Conservation (phyloP, 2,797 vertebrate genomes). For the Macrochelys suwanniensis region DNA sequence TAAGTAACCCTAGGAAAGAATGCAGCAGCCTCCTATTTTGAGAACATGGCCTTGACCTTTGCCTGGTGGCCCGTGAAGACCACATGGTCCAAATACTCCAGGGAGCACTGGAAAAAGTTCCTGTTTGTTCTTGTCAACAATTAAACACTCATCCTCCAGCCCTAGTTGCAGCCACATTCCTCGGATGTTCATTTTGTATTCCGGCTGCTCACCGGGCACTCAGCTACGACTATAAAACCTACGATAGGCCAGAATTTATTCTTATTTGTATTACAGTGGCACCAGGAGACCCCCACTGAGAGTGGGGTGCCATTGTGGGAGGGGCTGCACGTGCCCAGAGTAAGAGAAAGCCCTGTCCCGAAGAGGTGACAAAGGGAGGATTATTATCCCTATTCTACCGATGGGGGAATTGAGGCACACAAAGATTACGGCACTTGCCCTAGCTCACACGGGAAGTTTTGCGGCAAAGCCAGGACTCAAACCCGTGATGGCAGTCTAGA, state of each 20-base stretch:
- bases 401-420: too few species aligned
- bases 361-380: too few species aligned
- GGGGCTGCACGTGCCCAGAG: not conserved
- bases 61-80: not conserved
- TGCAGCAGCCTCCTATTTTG: conserved; percentile 36
- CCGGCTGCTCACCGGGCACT: not conserved
- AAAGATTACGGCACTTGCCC: too few species aligned
- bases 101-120: not conserved
- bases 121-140: accelerated
- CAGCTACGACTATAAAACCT: not conserved
- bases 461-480: too few species aligned
- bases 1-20: conserved; percentile 30
- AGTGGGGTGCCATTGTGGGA: not conserved
- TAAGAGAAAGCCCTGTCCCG: not conserved
- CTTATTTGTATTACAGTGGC: not conserved
- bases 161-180: accelerated
- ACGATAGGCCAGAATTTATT: not conserved
- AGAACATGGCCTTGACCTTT: not conserved
- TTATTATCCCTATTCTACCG: too few species aligned
- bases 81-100: not conserved
- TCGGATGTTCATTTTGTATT: not conserved
- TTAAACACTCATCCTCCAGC: accelerated
- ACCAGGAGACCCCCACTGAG: not conserved
- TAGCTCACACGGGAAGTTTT: too few species aligned
- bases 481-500: too few species aligned